phyloP scores from a whole-genome alignment of 2,888 invertebrate species.

The Coronaproctus castanopsis region DNA sequence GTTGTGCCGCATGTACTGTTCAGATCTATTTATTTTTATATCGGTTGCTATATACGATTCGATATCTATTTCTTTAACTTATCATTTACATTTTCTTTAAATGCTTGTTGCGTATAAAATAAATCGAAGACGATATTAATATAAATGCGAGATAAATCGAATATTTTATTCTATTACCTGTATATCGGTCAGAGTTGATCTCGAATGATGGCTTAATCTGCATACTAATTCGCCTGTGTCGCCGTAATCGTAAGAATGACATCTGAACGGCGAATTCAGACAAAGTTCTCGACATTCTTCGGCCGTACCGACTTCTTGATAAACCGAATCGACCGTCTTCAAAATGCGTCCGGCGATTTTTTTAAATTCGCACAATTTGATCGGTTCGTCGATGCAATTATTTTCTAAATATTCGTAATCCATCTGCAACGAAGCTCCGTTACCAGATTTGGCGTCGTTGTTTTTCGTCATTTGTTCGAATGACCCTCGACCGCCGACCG shows the following conservation, averaged over 20 bases:
- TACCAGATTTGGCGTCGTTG: conserved; percentile 28
- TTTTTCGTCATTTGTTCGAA: conserved; percentile 42
- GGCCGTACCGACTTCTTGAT: conserved; percentile 68
- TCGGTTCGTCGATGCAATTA: conserved; percentile 84
- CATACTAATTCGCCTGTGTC: conserved; percentile 86
- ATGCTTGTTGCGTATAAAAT: no score
- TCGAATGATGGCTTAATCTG: conserved; percentile 74
- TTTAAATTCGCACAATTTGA: conserved; percentile 82
- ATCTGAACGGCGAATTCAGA: conserved; percentile 70
- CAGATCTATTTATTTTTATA: no score
- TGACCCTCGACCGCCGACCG: conserved; percentile 58
- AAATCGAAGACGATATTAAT: no score
- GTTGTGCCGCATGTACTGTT: no score
- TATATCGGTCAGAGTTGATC: conserved; percentile 69
- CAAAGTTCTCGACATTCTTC: conserved; percentile 78
- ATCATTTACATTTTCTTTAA: no score
- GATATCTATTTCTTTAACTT: no score
- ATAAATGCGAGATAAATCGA: no score
- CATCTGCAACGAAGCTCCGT: conserved; percentile 22
- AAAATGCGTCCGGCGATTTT: conserved; percentile 68
- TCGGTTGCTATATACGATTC: no score
- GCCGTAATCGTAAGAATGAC: conserved; percentile 84
- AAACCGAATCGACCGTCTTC: conserved; percentile 83
- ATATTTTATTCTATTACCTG: no score
- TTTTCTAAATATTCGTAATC: conserved; percentile 69